These are phyloP conservation scores for Pandemis corylana DNA, from an alignment of 2,888 invertebrate species.

Conservation along the genomic window DNA sequence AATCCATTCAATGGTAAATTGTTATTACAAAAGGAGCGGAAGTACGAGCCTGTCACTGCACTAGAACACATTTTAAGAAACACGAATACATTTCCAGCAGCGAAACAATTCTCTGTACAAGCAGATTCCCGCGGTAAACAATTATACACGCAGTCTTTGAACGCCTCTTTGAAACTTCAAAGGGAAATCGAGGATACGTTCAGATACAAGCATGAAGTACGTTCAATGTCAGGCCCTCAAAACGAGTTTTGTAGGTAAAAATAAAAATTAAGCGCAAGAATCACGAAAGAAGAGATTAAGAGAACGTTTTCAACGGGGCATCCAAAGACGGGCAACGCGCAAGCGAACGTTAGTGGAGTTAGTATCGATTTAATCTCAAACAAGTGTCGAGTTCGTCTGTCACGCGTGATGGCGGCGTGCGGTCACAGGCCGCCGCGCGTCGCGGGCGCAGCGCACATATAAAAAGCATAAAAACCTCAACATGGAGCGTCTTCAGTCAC, in stretches of 20 bases:
- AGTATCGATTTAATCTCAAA: slow-evolving; percentile 22
- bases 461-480: slow-evolving; percentile 11
- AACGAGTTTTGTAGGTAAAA: not conserved
- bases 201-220: not conserved
- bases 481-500: slow-evolving; percentile 1
- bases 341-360: slow-evolving; percentile 25
- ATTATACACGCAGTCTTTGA: slow-evolving; percentile 13
- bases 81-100: not conserved
- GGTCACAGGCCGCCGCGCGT: slow-evolving; percentile 1
- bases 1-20: not conserved
- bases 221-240: not conserved
- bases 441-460: not conserved
- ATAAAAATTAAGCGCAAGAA: not conserved
- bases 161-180: slow-evolving; percentile 16
- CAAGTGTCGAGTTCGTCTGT: slow-evolving; percentile 4
- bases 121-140: slow-evolving; percentile 7
- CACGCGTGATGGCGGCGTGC: not conserved
- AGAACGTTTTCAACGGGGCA: slow-evolving; percentile 17
- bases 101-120: slow-evolving; percentile 14
- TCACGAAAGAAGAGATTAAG: not conserved
- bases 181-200: not conserved
- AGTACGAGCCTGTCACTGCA: slow-evolving; percentile 2
- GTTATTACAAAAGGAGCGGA: slow-evolving; percentile 3
- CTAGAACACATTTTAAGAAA: slow-evolving; percentile 10
- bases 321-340: slow-evolving; percentile 10